Evolutionary conservation across 2,113 vertebrate species (phyloP), one percentile per base, ranked within the genome.

Genomic region (Synchiropus splendidus): DNA sequence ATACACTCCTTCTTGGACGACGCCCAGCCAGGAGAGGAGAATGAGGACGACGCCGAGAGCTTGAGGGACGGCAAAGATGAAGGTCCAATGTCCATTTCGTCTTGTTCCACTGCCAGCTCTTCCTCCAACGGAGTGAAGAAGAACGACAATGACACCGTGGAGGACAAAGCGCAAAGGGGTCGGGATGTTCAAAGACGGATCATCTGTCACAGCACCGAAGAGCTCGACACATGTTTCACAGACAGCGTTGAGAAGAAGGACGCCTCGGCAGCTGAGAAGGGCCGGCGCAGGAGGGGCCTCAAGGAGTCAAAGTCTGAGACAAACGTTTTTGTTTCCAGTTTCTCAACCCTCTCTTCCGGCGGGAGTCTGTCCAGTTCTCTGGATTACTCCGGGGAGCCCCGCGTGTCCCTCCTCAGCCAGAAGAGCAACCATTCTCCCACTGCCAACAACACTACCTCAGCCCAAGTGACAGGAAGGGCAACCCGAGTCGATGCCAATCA

Each of bases 221-320:
- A 80, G 45, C 61, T 81, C 12, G 82, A 83, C 46, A 53, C 53
- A 5, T 67, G 58, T 44, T 48, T 60, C 54, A 67, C 69, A 45
- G 48, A 63, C 10, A 70, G 60, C 31, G 39, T n/a, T 10, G 64
- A 78, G 33, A 63, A 48, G 48, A 51, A 30, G 10, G 58, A 67
- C 63, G 51, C 61, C 70, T 15, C 40, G 45, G 39, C 39, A 21
- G 13, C 45, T 18, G 48, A 70, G 5, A 58, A 53, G 16, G 73
- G 70, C 18, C 63, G 60, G 36, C 14, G 27, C 4, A 81, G 36
- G 16, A 61, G 59, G 36, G 66, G 61, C 45, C 64, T 86, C 36
- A 80, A 75, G 55, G 77, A 83, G 43, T 75, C 77, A 13, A 79
- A 83, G 56, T 83, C 86, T 15, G 84, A 86, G 54, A 85, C 75